Percentiles rank a stretch among this genome's conserved stretches.
These are phyloP conservation scores for Plumapathes pennacea DNA, from an alignment of 92 coral and sea anemone species.

Conservation along the genomic window DNA sequence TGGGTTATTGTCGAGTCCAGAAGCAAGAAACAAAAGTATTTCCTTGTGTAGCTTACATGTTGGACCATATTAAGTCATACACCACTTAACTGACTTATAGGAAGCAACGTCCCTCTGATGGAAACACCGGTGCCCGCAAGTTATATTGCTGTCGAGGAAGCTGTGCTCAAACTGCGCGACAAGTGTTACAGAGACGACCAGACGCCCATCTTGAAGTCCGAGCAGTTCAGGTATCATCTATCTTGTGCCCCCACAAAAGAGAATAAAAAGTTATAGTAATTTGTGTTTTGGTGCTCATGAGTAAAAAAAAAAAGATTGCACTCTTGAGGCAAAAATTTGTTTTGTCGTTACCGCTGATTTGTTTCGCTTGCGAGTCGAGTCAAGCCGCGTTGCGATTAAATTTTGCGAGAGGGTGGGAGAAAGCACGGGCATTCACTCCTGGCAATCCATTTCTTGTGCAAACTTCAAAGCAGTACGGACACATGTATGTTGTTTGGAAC, in stretches of 20 bases:
- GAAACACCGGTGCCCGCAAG: constrained; percentile 95
- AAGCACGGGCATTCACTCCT: too few relatives aligned
- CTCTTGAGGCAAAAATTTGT: neutral
- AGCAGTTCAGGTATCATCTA: constrained; percentile 77
- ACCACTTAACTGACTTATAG: too few relatives aligned
- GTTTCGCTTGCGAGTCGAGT: too few relatives aligned
- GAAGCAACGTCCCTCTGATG: constrained; percentile 77
- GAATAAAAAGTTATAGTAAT: neutral
- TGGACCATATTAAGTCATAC: too few relatives aligned
- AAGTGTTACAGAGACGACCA: constrained; percentile 88
- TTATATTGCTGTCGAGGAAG: constrained; percentile 90
- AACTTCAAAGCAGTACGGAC: too few relatives aligned
- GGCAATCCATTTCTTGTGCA: too few relatives aligned
- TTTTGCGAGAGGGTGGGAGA: too few relatives aligned
- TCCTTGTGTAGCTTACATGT: neutral
- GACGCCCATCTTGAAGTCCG: constrained; percentile 92
- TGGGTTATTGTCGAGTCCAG: too few relatives aligned
- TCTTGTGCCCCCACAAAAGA: too few relatives aligned
- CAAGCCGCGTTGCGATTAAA: too few relatives aligned
- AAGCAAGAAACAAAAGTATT: neutral
- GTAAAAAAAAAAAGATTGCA: neutral
- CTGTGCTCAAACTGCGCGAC: constrained; percentile 67
- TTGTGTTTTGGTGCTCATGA: neutral
- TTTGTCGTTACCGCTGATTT: too few relatives aligned
- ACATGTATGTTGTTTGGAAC: too few relatives aligned